A percentile compares a stretch with the other conserved stretches of the same genome.
These are phyloP conservation scores for Actinia tenebrosa DNA, from an alignment of 64 coral and sea anemone species.

Conservation along the genomic window DNA sequence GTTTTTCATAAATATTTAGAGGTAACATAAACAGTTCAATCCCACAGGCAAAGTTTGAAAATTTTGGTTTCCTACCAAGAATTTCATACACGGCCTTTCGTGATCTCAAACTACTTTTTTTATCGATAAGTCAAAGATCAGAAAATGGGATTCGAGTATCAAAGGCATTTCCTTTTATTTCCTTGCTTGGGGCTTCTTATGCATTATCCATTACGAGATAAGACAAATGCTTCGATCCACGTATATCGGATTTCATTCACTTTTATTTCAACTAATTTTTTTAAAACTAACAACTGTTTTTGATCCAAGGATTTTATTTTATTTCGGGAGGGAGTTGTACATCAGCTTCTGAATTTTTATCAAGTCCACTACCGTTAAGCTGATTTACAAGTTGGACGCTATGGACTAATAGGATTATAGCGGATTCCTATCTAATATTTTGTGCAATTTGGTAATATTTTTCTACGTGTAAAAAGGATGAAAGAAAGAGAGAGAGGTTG, in stretches of 20 bases:
- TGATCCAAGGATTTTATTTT: background rate
- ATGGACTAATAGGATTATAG: too few relatives aligned
- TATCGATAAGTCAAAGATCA: background rate
- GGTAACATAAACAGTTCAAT: too few relatives aligned
- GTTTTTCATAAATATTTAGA: too few relatives aligned
- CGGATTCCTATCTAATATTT: background rate
- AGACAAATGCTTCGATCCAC: background rate
- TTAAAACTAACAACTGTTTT: constrained; percentile 6
- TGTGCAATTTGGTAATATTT: background rate
- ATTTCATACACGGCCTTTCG: background rate
- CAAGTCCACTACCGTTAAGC: background rate
- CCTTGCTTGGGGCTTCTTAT: background rate
- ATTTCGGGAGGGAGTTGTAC: background rate
- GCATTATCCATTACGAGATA: background rate
- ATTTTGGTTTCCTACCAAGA: too few relatives aligned
- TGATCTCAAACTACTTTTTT: background rate
- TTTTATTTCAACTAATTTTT: background rate
- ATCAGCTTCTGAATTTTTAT: background rate
- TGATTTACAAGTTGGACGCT: background rate
- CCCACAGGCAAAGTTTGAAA: too few relatives aligned
- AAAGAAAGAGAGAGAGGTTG: too few relatives aligned
- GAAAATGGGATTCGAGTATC: background rate
- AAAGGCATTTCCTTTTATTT: background rate
- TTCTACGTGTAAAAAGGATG: too few relatives aligned
- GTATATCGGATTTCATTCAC: background rate